Evolutionary conservation across 2,888 invertebrate species (phyloP).

Genomic region (Stratiomys singularior): DNA sequence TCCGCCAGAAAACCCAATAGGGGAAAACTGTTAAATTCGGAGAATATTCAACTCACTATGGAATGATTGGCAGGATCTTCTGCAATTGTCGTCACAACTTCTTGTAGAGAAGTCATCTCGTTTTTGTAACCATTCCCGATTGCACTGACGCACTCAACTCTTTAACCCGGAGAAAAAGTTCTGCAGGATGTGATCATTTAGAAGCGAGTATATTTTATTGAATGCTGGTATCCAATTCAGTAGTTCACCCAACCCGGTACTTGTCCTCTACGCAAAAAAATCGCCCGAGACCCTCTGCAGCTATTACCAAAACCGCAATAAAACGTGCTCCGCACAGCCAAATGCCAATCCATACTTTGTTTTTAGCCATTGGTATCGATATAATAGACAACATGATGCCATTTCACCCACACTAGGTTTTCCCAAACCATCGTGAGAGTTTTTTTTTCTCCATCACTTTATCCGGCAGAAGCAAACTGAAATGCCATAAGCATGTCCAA

Average conservation of each 20-base stretch:
- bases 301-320: conserved; percentile 28
- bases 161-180: too few relatives aligned
- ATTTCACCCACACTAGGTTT: conserved; percentile 40
- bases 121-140: too few relatives aligned
- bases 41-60: too few relatives aligned
- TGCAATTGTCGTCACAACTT: too few relatives aligned
- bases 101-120: too few relatives aligned
- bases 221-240: too few relatives aligned
- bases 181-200: too few relatives aligned
- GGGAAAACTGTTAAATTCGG: too few relatives aligned
- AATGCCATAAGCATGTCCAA: neutral
- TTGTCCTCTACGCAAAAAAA: neutral
- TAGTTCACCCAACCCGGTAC: neutral
- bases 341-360: conserved; percentile 5
- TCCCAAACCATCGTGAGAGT: conserved; percentile 30
- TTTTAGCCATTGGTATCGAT: neutral
- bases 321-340: conserved; percentile 20
- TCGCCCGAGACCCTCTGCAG: neutral
- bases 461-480: neutral
- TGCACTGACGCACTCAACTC: too few relatives aligned
- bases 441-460: conserved; percentile 16
- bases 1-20: too few relatives aligned
- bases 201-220: too few relatives aligned
- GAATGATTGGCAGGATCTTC: too few relatives aligned
- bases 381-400: conserved; percentile 41